A percentile compares a stretch with the other conserved stretches of the same genome.
Evolutionary conservation across 2,888 invertebrate genomes (phyloP).

Genomic region (Melolontha melolontha): DNA sequence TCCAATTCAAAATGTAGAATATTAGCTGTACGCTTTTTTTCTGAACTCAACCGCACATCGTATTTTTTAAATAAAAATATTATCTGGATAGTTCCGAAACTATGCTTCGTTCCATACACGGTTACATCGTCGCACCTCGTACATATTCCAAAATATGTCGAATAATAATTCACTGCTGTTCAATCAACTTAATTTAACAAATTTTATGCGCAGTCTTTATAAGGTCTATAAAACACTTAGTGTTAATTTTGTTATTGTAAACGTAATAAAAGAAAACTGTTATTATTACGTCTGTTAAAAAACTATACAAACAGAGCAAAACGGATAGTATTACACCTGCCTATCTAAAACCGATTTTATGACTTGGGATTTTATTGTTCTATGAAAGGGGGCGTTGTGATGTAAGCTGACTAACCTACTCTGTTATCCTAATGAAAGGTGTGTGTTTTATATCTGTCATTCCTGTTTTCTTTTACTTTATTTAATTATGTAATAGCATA

Average conservation of each 20-base stretch:
- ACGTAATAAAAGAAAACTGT: background rate
- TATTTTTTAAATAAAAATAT: too few relatives aligned
- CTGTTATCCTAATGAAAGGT: constrained; percentile 28
- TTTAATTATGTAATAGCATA: background rate
- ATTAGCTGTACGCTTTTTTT: too few relatives aligned
- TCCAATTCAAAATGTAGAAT: too few relatives aligned
- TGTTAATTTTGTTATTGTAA: background rate
- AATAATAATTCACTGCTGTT: too few relatives aligned
- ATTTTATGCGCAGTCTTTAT: too few relatives aligned
- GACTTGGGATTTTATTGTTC: constrained; percentile 29
- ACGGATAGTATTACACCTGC: constrained; percentile 14
- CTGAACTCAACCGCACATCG: too few relatives aligned
- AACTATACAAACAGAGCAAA: constrained; percentile 1
- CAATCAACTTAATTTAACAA: too few relatives aligned
- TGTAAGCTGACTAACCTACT: constrained; percentile 20
- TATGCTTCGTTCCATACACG: too few relatives aligned
- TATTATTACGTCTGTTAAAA: background rate
- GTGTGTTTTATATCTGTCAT: background rate
- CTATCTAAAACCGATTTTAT: constrained; percentile 19
- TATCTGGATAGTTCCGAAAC: too few relatives aligned
- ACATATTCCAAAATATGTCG: too few relatives aligned
- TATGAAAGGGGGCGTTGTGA: constrained; percentile 14
- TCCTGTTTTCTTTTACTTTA: background rate
- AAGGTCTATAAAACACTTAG: too few relatives aligned
- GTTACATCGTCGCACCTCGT: too few relatives aligned